A percentile compares a stretch with the other conserved stretches of the same genome.
phyloP scores from a whole-genome alignment of 2,113 vertebrate species.

The Sclerurus mexicanus region DNA sequence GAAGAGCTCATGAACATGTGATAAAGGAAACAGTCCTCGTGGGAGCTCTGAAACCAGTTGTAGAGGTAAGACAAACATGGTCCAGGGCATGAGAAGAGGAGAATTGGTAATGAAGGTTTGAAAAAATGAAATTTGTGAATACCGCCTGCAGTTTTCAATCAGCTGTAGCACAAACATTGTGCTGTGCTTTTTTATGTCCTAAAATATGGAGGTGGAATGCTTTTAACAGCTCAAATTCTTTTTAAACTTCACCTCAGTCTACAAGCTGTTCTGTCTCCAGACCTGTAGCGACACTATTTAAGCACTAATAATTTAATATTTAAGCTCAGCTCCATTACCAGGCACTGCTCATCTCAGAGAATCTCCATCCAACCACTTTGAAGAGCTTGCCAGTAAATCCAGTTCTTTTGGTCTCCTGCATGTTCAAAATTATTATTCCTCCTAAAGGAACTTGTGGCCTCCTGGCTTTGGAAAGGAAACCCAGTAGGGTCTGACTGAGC shows the following conservation, averaged over 20 bases:
- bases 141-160: neutral
- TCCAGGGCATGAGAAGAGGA: neutral
- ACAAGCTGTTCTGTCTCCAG: neutral
- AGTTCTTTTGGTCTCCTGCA: conserved; percentile 54
- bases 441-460: conserved; percentile 19
- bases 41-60: neutral
- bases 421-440: conserved; percentile 63
- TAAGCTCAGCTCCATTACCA: conserved; percentile 46
- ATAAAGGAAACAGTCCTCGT: neutral
- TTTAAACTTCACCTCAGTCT: neutral
- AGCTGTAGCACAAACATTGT: neutral
- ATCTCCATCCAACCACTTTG: conserved; percentile 69
- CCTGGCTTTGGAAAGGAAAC: neutral
- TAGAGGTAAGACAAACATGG: neutral
- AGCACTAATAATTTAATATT: neutral
- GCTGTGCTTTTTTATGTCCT: neutral
- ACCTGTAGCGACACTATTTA: neutral
- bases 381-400: conserved; percentile 65
- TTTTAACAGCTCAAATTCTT: neutral
- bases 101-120: neutral
- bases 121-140: neutral
- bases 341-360: conserved; percentile 69
- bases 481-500: neutral
- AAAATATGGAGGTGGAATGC: neutral
- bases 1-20: neutral